Evolutionary conservation across 2,888 invertebrate species (phyloP).

Genomic region (Caenorhabditis panamensis): DNA sequence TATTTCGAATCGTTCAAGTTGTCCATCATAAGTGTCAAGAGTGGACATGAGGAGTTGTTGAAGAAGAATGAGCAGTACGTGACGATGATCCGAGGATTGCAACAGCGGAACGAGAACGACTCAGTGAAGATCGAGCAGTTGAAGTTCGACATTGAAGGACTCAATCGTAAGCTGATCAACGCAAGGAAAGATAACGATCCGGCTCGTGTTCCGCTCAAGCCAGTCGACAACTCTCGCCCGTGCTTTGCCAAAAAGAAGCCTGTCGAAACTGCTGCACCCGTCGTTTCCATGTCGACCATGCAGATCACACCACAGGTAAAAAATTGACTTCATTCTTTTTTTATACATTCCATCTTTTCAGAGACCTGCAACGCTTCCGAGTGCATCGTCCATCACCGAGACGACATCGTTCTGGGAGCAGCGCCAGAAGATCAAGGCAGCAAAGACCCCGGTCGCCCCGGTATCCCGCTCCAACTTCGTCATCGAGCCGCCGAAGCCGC

Average conservation of each 20-base stretch:
- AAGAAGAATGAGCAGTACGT: slow-evolving; percentile 38
- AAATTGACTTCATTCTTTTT: too few species aligned
- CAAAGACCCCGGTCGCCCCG: too few species aligned
- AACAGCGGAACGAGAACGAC: slow-evolving; percentile 24
- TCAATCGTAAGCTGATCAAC: slow-evolving; percentile 19
- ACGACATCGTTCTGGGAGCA: slow-evolving; percentile 22
- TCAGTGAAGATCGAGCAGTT: slow-evolving; percentile 28
- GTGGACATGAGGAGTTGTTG: slow-evolving; percentile 28
- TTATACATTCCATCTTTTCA: too few species aligned
- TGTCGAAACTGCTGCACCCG: not conserved
- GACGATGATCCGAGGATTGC: slow-evolving; percentile 28
- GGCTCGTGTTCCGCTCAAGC: slow-evolving; percentile 28
- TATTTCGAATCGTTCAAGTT: slow-evolving; percentile 50
- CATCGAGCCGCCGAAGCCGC: slow-evolving; percentile 12
- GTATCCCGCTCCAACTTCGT: slow-evolving; percentile 30
- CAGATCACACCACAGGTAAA: slow-evolving; percentile 37
- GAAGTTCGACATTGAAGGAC: slow-evolving; percentile 23
- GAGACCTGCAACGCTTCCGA: not conserved
- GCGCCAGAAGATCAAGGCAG: slow-evolving; percentile 19
- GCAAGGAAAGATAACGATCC: too few species aligned
- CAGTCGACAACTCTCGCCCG: slow-evolving; percentile 28
- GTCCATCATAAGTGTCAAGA: slow-evolving; percentile 26
- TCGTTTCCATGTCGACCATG: slow-evolving; percentile 19
- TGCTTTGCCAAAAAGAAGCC: slow-evolving; percentile 33
- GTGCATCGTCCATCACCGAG: not conserved